Base-by-base conservation (phyloP, 2,797 vertebrate genomes). In the Notolepis coatsorum region DNA sequence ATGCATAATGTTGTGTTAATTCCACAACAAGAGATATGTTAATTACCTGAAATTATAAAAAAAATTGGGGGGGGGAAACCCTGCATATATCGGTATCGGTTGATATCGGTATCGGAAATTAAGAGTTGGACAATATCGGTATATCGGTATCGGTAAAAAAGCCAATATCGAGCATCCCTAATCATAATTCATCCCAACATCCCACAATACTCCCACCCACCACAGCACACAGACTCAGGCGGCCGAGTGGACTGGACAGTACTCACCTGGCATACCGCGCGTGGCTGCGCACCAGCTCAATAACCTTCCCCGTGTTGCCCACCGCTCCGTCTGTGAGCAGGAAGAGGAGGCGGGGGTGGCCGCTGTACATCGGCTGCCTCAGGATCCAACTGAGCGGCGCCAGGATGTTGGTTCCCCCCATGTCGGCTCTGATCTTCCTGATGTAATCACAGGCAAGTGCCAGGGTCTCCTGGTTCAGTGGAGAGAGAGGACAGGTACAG, bases 271-370 rank as follows among this genome's bases (percentile, higher is more conserved):
- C 92, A 73, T 93, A 93, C 43, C 89, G 91, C 0, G 95, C 91
- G 0, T 95, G 93, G 69, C 88, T 96, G 54, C 96, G 88, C 49
- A 97, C 79, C 69, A 98, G 89, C 72, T 96, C 95, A 2, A 99
- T 94, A 17, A 97, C 95, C 80, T 88, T 94, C 53, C 96, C 97
- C 0, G 95, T 95, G 91, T 96, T 94, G 89, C 63, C 88, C 76
- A 93, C 68, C 0, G 95, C 84, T 0, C 97, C 94, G 0, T 93
- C 89, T 0, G 91, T 96, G 77, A 99, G 91, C 66, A 99, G 82
- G 57, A 99, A 99, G 61, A 99, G 93, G 31, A 97, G 90, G 0
- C 95, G 90, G 0, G 97, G 96, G 66, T 97, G 96, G 39, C 96
- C 95, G 1, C 80, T 90, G 82, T 87, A 90, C 73, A 92, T 70